Evolutionary conservation across 2,113 vertebrate genomes (phyloP).

Genomic region (Bettongia penicillata): DNA sequence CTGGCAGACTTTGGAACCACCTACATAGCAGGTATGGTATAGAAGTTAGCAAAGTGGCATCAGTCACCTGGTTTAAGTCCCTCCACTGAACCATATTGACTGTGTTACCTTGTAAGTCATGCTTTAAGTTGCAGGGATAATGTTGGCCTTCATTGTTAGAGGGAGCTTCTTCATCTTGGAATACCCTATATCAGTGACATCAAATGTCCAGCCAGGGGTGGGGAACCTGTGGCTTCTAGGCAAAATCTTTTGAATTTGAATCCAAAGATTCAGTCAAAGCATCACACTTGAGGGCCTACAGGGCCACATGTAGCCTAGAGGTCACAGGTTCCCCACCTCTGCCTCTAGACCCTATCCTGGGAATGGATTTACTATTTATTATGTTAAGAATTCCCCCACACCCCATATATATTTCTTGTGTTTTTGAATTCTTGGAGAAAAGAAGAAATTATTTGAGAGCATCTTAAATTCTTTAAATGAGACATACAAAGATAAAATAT

Average conservation of each 20-base stretch:
- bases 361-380: neutral
- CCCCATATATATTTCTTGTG: neutral
- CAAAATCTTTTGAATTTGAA: no score
- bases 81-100: neutral
- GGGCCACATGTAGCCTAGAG: no score
- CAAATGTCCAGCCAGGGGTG: neutral
- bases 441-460: neutral
- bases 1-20: neutral
- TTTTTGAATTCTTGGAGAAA: neutral
- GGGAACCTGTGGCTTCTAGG: no score
- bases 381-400: neutral
- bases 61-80: neutral
- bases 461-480: neutral
- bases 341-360: neutral
- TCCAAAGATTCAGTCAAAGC: no score
- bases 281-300: no score
- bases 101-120: neutral
- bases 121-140: neutral
- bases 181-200: neutral
- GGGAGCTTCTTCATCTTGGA: neutral
- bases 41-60: neutral
- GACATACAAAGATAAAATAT: neutral
- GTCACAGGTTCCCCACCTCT: no score
- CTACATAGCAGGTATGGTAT: neutral
- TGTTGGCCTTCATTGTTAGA: neutral